Conservation (phyloP, 2,113 vertebrate genomes). For the Odobenus rosmarus region DNA sequence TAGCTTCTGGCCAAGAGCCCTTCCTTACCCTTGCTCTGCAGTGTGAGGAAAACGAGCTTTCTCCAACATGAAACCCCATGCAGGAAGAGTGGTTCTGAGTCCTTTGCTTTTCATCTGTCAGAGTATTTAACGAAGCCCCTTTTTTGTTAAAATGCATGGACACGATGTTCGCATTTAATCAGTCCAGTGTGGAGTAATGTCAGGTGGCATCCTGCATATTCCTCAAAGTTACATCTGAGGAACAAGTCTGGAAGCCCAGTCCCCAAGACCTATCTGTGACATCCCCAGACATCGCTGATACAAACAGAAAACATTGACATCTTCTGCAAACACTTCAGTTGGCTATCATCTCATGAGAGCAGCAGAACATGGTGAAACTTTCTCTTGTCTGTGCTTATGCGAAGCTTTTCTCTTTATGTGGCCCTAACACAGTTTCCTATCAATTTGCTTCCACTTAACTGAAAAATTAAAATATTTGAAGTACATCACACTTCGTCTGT, state of each 20-base stretch:
- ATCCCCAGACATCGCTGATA: accelerated
- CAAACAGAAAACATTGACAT: accelerated
- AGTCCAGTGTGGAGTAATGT: accelerated
- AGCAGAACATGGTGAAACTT: accelerated
- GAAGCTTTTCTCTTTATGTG: neutral
- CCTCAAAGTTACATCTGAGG: neutral
- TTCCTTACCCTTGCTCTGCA: neutral
- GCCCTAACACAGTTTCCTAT: neutral
- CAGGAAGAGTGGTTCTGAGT: accelerated
- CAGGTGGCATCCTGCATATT: accelerated
- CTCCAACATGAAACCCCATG: neutral
- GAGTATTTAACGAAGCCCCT: accelerated
- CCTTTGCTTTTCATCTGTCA: neutral
- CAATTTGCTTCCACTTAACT: neutral
- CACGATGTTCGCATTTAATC: neutral
- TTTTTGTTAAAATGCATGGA: accelerated
- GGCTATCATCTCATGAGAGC: accelerated
- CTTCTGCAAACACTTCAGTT: neutral
- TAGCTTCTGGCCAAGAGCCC: neutral
- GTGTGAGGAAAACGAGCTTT: neutral
- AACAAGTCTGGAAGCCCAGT: neutral
- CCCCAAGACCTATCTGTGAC: accelerated
- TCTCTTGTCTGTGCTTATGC: accelerated
- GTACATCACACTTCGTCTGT: neutral
- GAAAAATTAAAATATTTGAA: neutral